Base-by-base conservation (phyloP, 2,888 invertebrate species). In the Eristalinus sepulchralis region DNA sequence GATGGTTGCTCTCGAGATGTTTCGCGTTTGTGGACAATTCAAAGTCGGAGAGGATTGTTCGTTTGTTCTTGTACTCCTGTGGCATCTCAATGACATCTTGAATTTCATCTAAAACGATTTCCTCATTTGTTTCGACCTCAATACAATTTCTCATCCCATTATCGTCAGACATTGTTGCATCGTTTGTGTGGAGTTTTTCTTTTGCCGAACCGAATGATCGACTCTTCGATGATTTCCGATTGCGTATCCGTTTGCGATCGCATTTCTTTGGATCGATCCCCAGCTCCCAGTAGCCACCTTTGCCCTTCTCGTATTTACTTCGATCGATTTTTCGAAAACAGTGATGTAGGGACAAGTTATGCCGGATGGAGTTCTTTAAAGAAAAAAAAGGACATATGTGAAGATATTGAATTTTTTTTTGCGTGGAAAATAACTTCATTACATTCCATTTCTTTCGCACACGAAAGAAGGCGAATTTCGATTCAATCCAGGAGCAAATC, bases 391-490 rank as follows among this genome's bases (percentile, higher is more conserved):
- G 31, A 9, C 9, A 17, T n/a, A 33, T 55, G 53, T 31, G 72
- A 31, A 17, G 10, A n/a, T 10, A 17, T 9, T n/a, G 2, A 4
- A 47, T 2, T 20, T n/a, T n/a, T 22, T 53, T 73, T 73, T 55
- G 0, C 17, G n/a, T 47, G 33, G 6, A 39, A 34, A 33, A 55
- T 10, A 24, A 17, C 17, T 10, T 55, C 33, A 10, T 91, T 89
- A 93, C 93, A 88, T 93, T 93, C 92, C 92, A 93, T 89, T 92
- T 93, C 88, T 91, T 92, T 13, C 92, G 90, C n/a, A 90, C 90
- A 9, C 92, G 90, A 83, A 92, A 93, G 72, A 91, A 93, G 0
- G 92, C 92, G 88, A 93, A 93, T 72, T 92, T 92, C 3, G 89
- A 89, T 83, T 93, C 91, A 84, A 93, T 93, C 92, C 92, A 93